A percentile compares a stretch with the other conserved stretches of the same genome.
Evolutionary conservation across 30 jellyfish, hydroid and myxozoan genomes (phyloP).

Genomic region (Aurelia aurita complex sp. Pacific): DNA sequence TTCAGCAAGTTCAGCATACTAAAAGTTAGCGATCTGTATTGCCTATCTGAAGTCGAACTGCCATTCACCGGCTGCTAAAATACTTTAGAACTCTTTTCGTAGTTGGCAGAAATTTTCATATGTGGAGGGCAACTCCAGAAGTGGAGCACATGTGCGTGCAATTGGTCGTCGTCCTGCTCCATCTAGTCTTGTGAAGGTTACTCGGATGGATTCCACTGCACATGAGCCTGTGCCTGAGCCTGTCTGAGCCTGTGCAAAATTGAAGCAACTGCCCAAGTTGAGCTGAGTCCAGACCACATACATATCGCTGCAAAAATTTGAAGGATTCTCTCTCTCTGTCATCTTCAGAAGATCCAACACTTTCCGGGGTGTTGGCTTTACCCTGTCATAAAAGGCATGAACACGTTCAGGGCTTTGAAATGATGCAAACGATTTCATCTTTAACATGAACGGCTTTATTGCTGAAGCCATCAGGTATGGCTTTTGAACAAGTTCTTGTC

Average conservation of each 20-base stretch:
- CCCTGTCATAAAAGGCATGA: no score
- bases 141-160: constrained; percentile 40
- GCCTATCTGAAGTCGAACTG: background rate
- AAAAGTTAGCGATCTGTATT: background rate
- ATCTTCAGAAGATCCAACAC: background rate
- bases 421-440: no score
- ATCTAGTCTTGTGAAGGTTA: background rate
- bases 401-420: no score
- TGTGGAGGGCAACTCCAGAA: constrained; percentile 22
- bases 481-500: no score
- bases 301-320: background rate
- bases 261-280: constrained; percentile 8
- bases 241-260: background rate
- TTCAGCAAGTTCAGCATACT: no score
- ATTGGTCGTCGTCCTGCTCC: constrained; percentile 27
- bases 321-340: background rate
- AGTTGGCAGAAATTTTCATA: background rate
- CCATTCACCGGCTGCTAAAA: constrained; percentile 18
- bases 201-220: constrained; percentile 5
- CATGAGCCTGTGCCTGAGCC: constrained; percentile 4
- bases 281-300: background rate
- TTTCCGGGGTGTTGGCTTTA: constrained; percentile 6
- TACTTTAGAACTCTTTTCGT: constrained; percentile 1
- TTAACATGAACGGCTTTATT: no score
- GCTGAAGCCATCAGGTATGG: no score